Evolutionary conservation across 2,113 vertebrate species (phyloP).

Genomic region (Rhinopomastus cyanomelas): DNA sequence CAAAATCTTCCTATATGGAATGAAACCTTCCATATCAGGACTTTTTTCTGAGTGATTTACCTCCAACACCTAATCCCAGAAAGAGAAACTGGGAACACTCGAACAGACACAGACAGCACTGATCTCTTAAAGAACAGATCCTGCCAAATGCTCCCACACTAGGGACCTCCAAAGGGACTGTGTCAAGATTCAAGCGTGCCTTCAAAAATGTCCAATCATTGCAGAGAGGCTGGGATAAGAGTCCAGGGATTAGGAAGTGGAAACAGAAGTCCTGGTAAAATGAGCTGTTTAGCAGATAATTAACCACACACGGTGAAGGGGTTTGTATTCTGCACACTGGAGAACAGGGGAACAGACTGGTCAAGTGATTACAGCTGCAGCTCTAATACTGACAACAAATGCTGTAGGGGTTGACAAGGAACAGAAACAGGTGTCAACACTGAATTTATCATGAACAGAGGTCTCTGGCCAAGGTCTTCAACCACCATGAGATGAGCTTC

Average conservation of each 20-base stretch:
- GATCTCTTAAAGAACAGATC: neutral
- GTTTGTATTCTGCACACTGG: neutral
- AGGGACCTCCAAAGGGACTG: neutral
- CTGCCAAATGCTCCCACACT: neutral
- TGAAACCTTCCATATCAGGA: neutral
- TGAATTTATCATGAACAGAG: neutral
- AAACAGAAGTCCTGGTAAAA: neutral
- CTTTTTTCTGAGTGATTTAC: neutral
- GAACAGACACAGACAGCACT: accelerated
- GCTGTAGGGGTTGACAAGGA: neutral
- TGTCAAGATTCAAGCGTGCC: neutral
- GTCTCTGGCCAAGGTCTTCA: neutral
- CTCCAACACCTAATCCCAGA: neutral
- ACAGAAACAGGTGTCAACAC: neutral
- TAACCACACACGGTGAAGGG: neutral
- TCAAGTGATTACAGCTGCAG: neutral
- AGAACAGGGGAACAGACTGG: neutral
- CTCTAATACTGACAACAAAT: neutral
- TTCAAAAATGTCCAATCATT: neutral
- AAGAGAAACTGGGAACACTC: neutral
- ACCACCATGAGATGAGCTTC: neutral
- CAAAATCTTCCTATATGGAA: neutral
- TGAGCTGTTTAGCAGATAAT: neutral
- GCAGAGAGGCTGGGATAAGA: neutral
- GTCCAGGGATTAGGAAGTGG: neutral